A percentile compares a stretch with the other conserved stretches of the same genome.
Evolutionary conservation across 1,140 invertebrate genomes (phyloP).

Genomic region (Drosophila quadrilineata): DNA sequence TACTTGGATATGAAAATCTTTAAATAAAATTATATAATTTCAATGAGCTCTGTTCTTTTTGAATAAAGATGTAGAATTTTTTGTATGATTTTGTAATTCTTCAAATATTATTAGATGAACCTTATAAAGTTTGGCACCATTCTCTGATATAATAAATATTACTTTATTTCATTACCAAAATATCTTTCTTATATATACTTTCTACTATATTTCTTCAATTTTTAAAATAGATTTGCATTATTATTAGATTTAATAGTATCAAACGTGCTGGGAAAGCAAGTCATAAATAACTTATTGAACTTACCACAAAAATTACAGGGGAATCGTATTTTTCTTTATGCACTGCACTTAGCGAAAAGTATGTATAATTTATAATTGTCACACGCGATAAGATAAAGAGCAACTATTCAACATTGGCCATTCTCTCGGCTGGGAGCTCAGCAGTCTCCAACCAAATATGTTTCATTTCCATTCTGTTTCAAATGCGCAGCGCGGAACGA

Average conservation of each 20-base stretch:
- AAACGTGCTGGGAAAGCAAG: too few relatives aligned
- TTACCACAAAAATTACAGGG: not conserved
- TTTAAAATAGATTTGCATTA: too few relatives aligned
- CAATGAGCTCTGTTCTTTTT: not conserved
- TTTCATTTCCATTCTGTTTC: conserved; percentile 62
- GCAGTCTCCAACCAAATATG: conserved; percentile 42
- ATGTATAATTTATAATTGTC: conserved; percentile 33
- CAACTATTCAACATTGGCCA: conserved; percentile 32
- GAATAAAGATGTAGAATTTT: too few relatives aligned
- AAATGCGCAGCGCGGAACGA: too few relatives aligned
- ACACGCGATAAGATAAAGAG: conserved; percentile 65
- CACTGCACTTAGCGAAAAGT: conserved; percentile 26
- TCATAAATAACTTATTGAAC: not conserved
- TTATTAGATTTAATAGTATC: too few relatives aligned
- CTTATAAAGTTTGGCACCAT: too few relatives aligned
- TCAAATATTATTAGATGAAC: too few relatives aligned
- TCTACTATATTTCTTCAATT: too few relatives aligned
- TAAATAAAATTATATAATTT: not conserved
- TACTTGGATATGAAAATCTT: conserved; percentile 46
- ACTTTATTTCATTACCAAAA: not conserved
- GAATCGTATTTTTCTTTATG: not conserved
- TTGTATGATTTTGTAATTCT: too few relatives aligned
- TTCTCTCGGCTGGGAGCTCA: not conserved
- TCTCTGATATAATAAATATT: not conserved
- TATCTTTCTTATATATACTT: too few relatives aligned